Evolutionary conservation across 2,797 vertebrate genomes (phyloP), one percentile per base, ranked within the genome.

Genomic region (Malacoraja senta): DNA sequence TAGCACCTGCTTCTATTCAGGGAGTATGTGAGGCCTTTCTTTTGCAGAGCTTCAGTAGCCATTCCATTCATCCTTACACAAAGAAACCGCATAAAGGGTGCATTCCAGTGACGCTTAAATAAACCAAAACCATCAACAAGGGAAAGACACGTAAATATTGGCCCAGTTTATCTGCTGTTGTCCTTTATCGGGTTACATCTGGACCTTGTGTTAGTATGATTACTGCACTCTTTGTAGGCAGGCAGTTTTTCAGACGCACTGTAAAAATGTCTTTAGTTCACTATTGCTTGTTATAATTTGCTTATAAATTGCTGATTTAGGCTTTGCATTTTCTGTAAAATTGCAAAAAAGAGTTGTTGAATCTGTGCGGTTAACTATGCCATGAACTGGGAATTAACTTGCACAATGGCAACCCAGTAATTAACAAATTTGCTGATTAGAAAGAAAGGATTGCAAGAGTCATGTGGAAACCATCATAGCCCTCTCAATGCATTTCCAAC

Each of bases 1-100:
- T 91, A 96, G 96, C 97, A 98, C 97, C 97, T 98, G 97, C 97
- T 96, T 94, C 96, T 96, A 94, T 95, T 96, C 94, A 94, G 94
- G 53, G 76, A 86, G 94, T 78, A 15, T 84, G 74, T 24, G 61
- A 86, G 65, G 91, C 63, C 94, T 93, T 94, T 95, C 94, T 94
- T 94, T 95, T 93, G 94, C 94, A 94, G 94, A 94, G 94, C 94
- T 95, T 97, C 93, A 84, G 95, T 95, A 94, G 95, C 95, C 93
- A 93, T 96, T 97, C 96, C 95, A 96, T 97, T 97, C 95, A 96
- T 96, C 95, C 94, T 79, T 38, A 93, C 65, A 97, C 95, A 97
- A 97, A 97, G 96, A 95, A 94, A 94, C 93, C 94, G 93, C 94
- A 95, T 94, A 95, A 93, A 94, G 95, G 29, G 32, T 93, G 84